Evolutionary conservation across 2,888 invertebrate species (phyloP), one percentile per base, ranked within the genome.

Genomic region (Aphidoletes aphidimyza): DNA sequence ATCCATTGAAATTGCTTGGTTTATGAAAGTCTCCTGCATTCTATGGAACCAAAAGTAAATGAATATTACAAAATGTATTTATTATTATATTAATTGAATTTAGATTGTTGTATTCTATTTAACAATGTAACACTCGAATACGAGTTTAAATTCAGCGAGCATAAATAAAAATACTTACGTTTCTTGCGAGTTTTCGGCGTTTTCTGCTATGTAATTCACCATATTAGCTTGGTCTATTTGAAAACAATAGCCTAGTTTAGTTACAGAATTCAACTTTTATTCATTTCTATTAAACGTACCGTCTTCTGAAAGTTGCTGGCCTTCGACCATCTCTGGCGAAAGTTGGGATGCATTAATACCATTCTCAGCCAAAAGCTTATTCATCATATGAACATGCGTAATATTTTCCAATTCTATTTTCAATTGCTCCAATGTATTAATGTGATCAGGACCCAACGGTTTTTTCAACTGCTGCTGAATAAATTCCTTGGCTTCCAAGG

Each of bases 331-430:
- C 17, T 84, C 59, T 14, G 78, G 78, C 30, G 30, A 39, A 26
- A 39, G 26, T 45, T 84, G 42, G 1, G 36, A 37, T 37, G 81
- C 17, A 17, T 11, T 81, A 9, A n/a, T n/a, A 0, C 37, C 81
- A 37, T 36, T 37, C 1, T 81, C 81, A 2, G 81, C n/a, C n/a
- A 81, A 37, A 22, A 37, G 14, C 83, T 84, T 85, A 1, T 86
- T 87, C 5, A 86, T 85, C 5, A 90, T 91, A 87, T 91, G 91
- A 3, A 91, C 91, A 86, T 92, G 91, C 39, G 92, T 92, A 85
- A 92, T 90, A 86, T 92, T 92, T 86, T 92, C 92, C 49, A 92
- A 87, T 85, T 92, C 92, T 85, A 92, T 92, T 88, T 92, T 92
- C 2, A 92, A 87, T 86, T 92, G 92, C 86, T 92, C 92, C 54